A percentile compares a stretch with the other conserved stretches of the same genome.
These are phyloP conservation scores for Pinna nobilis DNA, from an alignment of 1,140 invertebrate genomes.

Conservation along the genomic window DNA sequence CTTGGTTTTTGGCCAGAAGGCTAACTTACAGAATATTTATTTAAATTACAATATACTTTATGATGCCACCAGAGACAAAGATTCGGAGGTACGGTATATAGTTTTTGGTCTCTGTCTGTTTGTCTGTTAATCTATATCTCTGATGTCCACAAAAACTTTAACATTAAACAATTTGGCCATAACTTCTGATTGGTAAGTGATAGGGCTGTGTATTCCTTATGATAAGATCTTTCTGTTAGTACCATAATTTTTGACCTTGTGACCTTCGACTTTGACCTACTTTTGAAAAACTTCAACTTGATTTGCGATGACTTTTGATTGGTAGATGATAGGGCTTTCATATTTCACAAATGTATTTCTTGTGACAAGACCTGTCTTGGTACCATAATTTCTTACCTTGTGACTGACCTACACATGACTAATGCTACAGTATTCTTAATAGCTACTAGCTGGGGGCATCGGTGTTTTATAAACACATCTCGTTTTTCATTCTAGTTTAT, in stretches of 20 bases:
- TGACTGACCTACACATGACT: background rate
- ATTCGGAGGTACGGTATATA: no score
- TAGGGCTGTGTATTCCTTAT: no score
- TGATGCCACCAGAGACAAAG: background rate
- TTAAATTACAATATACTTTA: background rate
- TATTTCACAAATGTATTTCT: background rate
- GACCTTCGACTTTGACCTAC: no score
- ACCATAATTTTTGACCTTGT: no score
- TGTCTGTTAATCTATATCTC: background rate
- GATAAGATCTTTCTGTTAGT: no score
- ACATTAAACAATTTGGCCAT: background rate
- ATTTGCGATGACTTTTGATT: background rate
- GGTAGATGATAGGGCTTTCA: background rate
- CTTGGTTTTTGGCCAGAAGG: no score
- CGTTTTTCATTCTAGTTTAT: constrained; percentile 44
- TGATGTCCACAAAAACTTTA: background rate
- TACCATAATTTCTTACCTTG: background rate
- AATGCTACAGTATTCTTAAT: no score
- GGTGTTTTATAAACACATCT: no score
- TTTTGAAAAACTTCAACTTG: no score
- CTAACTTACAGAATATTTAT: background rate
- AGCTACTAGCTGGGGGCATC: no score
- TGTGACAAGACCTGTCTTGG: background rate
- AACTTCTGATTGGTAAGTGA: no score
- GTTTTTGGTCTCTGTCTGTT: background rate